A percentile compares a stretch with the other conserved stretches of the same genome.
Conservation (phyloP, 1,140 invertebrate genomes). For the Neoseiulus cucumeris region DNA sequence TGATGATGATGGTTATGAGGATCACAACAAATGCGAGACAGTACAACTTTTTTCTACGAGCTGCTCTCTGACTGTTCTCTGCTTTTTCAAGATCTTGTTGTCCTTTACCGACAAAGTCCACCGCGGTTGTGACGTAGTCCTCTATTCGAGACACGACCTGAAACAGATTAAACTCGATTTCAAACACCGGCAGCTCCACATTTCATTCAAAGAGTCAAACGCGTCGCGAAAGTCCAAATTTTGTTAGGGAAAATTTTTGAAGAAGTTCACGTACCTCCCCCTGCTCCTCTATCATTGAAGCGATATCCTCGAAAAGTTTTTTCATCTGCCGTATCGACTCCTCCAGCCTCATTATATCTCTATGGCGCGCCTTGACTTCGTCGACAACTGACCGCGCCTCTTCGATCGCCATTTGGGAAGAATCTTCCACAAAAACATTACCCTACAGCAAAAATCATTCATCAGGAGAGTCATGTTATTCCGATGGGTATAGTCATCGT, state of each 20-base stretch:
- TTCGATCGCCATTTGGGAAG: background rate
- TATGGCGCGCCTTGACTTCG: background rate
- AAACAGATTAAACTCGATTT: background rate
- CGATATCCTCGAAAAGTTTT: background rate
- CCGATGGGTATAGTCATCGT: background rate
- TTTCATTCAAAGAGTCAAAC: too few species aligned
- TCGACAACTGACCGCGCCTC: background rate
- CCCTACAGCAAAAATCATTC: background rate
- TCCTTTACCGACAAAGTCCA: background rate
- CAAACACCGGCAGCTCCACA: too few species aligned
- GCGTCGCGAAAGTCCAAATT: too few species aligned
- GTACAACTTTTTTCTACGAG: background rate
- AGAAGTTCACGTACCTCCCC: background rate
- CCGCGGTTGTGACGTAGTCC: background rate
- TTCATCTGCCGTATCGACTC: background rate
- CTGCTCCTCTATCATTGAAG: background rate
- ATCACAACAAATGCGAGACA: background rate
- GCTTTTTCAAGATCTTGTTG: background rate
- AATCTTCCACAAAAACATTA: background rate
- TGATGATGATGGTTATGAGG: background rate
- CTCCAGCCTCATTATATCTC: background rate
- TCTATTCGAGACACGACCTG: background rate
- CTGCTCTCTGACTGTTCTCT: background rate
- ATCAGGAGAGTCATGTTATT: background rate
- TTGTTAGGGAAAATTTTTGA: too few species aligned